Conservation (phyloP, 2,888 invertebrate species). For the Sarcophaga subvicina region DNA sequence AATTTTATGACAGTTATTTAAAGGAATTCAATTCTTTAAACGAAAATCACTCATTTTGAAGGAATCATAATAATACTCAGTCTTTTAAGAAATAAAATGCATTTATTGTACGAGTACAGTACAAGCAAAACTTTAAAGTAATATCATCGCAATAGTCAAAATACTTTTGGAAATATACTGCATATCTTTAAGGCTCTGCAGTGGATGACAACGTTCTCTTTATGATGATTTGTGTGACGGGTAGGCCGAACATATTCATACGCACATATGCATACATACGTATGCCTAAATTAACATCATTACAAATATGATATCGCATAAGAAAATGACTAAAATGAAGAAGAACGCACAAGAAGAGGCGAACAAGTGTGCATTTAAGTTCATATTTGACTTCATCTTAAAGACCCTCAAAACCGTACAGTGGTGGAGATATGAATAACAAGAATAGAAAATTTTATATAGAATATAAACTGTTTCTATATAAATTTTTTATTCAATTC, state of each 20-base stretch:
- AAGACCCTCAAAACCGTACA: background rate
- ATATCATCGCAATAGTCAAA: too few species aligned
- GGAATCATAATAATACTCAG: too few species aligned
- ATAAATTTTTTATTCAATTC: too few species aligned
- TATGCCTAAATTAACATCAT: conserved; percentile 52
- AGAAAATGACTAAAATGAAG: background rate
- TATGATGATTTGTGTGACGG: background rate
- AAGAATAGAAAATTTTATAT: too few species aligned
- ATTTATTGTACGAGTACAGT: too few species aligned
- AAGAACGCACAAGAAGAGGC: background rate
- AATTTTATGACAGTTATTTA: background rate
- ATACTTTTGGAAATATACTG: too few species aligned
- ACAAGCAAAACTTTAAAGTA: too few species aligned
- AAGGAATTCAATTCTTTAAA: conserved; percentile 1
- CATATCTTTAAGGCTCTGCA: too few species aligned
- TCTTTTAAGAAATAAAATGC: too few species aligned
- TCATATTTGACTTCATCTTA: conserved; percentile 23
- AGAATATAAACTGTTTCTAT: too few species aligned
- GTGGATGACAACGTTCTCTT: background rate
- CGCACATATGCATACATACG: conserved; percentile 33
- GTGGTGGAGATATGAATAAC: too few species aligned
- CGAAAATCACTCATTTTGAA: too few species aligned
- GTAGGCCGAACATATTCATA: background rate
- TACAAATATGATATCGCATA: conserved; percentile 2
- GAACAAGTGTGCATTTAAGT: background rate